Evolutionary conservation across 2,888 invertebrate genomes (phyloP).

Genomic region (Trissoscelio sp.): DNA sequence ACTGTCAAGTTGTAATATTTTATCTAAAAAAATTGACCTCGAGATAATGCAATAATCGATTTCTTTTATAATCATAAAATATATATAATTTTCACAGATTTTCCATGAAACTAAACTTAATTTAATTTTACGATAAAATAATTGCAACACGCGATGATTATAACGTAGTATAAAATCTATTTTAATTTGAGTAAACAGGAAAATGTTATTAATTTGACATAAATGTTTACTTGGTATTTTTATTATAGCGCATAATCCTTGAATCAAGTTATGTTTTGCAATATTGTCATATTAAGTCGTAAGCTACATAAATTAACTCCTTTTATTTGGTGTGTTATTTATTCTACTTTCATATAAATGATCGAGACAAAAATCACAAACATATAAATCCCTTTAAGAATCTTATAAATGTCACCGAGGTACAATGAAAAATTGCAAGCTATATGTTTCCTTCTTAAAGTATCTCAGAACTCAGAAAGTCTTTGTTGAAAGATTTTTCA

Average conservation of each 20-base stretch:
- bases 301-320: not conserved
- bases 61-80: no score
- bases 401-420: conserved; percentile 10
- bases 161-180: not conserved
- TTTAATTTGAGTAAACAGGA: not conserved
- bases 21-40: no score
- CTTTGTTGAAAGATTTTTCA: conserved; percentile 22
- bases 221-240: not conserved
- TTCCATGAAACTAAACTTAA: not conserved
- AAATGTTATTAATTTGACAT: not conserved
- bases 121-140: not conserved
- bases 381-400: conserved; percentile 19
- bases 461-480: conserved; percentile 29
- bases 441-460: conserved; percentile 6
- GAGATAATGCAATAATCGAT: no score
- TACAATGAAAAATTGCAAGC: conserved; percentile 28
- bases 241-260: not conserved
- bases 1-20: no score
- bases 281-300: not conserved
- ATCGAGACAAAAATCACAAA: not conserved
- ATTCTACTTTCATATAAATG: not conserved
- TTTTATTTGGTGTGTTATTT: not conserved
- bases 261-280: not conserved
- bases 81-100: not conserved
- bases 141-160: not conserved